Evolutionary conservation across 2,113 vertebrate genomes (phyloP).

Genomic region (Microcebus murinus): DNA sequence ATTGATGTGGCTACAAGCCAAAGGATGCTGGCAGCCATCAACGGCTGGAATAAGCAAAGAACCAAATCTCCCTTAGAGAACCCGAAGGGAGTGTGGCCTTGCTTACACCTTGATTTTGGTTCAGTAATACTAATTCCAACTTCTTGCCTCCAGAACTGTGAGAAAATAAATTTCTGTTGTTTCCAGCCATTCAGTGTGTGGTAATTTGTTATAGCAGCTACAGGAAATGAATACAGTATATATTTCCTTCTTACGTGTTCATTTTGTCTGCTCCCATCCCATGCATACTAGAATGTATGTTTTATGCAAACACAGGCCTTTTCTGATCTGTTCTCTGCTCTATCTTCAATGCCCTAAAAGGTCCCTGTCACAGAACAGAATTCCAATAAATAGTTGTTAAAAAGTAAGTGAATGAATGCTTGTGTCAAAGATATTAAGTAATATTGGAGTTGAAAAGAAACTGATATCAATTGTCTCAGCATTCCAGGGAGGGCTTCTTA

Average conservation of each 20-base stretch:
- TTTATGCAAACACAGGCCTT: background rate
- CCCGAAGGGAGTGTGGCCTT: background rate
- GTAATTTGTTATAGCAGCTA: background rate
- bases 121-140: background rate
- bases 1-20: background rate
- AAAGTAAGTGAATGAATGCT: background rate
- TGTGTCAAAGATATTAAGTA: too few species aligned
- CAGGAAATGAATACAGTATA: background rate
- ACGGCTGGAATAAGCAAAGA: background rate
- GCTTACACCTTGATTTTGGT: background rate
- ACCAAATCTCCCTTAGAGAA: background rate
- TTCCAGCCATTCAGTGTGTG: background rate
- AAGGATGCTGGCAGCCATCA: background rate
- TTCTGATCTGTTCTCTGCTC: background rate
- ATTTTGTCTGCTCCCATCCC: background rate
- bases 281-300: fast-evolving
- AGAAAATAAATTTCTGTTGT: background rate
- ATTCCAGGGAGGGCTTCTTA: background rate
- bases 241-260: background rate
- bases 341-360: background rate
- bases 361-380: background rate
- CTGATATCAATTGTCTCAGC: too few species aligned
- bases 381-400: background rate
- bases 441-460: background rate
- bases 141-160: background rate